Base-by-base conservation (phyloP, 2,888 invertebrate species). In the Bimastos eiseni region DNA sequence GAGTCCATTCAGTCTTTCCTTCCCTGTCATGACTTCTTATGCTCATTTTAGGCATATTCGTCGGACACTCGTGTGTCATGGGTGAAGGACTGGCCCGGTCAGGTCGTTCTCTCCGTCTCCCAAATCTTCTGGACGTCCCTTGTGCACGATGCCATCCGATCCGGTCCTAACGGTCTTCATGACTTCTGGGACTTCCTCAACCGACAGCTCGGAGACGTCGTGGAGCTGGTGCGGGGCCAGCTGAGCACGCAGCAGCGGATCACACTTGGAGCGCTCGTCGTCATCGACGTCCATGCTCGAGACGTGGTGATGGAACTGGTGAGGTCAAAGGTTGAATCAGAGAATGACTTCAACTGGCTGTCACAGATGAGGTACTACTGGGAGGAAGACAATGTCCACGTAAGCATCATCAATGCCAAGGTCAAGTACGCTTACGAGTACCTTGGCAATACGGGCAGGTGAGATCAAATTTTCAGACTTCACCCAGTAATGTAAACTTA, bases 351-450 rank as follows among this genome's bases (percentile, higher is more conserved):
- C 95, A 97, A 97, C 94, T 99, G 98, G 98, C 95, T 98, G 93
- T 96, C 97, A 4, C 97, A 98, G 94, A 96, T 98, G 91, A 96
- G 98, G 88, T 95, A 95, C 92, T 98, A 98, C 94, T 97, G 97
- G 96, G 96, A 96, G 93, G 93, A 95, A 19, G 96, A 97, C n/a
- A 41, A 89, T 70, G 94, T 94, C 93, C 92, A 92, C 33, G 94
- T 98, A 0, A 96, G 97, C 91, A 98, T 98, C 97, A 98, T 98
- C 90, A 98, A 98, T 94, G 98, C 98, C 0, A 96, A 96, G 44
- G 96, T 98, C 90, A 96, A 96, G 95, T 98, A 99, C 95, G 98
- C 98, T 0, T 98, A 98, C 94, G 98, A 98, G 95, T 99, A 98
- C 95, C 96, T 98, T 90, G 98, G 98, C 3, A 98, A 97, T 95